Evolutionary conservation across 2,113 vertebrate species (phyloP).

Genomic region (Apaloderma vittatum): DNA sequence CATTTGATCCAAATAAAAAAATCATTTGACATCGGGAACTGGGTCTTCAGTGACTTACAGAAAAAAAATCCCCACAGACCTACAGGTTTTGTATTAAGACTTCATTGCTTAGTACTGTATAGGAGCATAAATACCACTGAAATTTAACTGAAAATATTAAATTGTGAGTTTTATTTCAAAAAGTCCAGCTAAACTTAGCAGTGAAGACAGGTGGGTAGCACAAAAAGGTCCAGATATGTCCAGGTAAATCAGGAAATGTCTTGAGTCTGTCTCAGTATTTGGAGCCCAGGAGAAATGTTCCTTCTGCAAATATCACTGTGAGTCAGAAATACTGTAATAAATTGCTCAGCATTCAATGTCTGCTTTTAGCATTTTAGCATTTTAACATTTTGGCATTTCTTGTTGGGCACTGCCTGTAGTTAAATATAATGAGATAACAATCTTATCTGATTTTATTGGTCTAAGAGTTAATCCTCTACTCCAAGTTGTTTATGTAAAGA

Average conservation of each 20-base stretch:
- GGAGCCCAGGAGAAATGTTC: neutral
- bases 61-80: too few relatives aligned
- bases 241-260: neutral
- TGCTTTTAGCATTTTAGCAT: neutral
- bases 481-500: neutral
- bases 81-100: neutral
- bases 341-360: neutral
- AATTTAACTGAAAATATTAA: neutral
- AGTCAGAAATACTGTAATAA: neutral
- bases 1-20: neutral
- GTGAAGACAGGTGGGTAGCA: accelerated
- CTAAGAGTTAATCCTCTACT: neutral
- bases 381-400: neutral
- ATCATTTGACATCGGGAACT: neutral
- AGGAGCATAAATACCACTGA: neutral
- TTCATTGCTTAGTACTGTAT: neutral
- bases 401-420: neutral
- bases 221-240: neutral
- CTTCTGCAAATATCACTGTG: neutral
- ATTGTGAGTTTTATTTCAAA: neutral
- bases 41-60: neutral
- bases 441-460: neutral
- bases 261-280: neutral
- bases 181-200: neutral
- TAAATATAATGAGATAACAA: neutral